Evolutionary conservation across 1,140 invertebrate species (phyloP), one percentile per base, ranked within the genome.

Genomic region (Octopus sinensis): DNA sequence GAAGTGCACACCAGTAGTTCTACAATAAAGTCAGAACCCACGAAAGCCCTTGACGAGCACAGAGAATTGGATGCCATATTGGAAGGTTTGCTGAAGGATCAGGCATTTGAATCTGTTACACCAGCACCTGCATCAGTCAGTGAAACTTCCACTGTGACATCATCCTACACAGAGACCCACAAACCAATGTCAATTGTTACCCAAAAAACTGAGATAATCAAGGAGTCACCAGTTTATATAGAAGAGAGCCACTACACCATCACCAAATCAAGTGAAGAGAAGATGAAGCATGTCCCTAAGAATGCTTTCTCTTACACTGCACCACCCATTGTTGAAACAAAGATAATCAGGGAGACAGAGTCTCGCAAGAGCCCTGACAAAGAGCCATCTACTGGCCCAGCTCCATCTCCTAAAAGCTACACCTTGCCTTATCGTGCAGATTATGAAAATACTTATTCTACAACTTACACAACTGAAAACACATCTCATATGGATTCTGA

Each of bases 31-130:
- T 6, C 68, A 13, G 30, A 13, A 73, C 68, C 68, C 51, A 83
- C 82, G 71, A 85, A 85, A 73, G 83, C 86, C 9, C 80, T 86
- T 9, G 87, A 89, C n/a, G 89, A 90, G 82, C 88, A 88, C 54
- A 87, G 85, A 52, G 86, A 90, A 80, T 84, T 91, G 43, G 90
- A 91, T 84, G 86, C 89, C 53, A 89, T 91, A 81, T 81, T 91
- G 13, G 88, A 86, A 81, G 89, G 90, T 82, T 83, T 91, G 73
- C 85, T 91, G n/a, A 88, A 86, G 78, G 87, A 90, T 76, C 86
- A 87, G 82, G 85, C 84, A 12, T 86, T 83, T 80, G 68, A 73
- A 13, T 5, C 68, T 7, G 84, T 86, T 17, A 85, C 80, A 56
- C 86, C 87, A 82, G 85, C 84, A 12, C 86, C 82, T 80, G 68